These are phyloP conservation scores for Lerista edwardsae DNA, from an alignment of 2,797 vertebrate species.

Conservation along the genomic window DNA sequence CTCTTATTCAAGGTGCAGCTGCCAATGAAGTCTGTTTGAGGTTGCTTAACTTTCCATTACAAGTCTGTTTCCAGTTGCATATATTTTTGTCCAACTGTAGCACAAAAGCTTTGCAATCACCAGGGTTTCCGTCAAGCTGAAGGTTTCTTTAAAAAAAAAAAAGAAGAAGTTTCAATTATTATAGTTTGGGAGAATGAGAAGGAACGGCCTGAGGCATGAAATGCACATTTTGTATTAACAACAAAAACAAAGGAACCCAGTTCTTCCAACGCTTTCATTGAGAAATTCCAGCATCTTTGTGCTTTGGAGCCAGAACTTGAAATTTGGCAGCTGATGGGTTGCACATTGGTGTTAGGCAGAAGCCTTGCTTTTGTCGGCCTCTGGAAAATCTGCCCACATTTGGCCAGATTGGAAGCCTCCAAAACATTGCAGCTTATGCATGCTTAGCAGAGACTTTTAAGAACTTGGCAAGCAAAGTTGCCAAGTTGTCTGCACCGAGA, in stretches of 20 bases:
- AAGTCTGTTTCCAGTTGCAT: not conserved
- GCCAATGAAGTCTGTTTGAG: constrained; percentile 2
- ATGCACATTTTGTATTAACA: not conserved
- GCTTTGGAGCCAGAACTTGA: not conserved
- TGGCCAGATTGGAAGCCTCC: constrained; percentile 36
- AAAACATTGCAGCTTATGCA: constrained; percentile 26
- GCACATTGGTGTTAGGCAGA: constrained; percentile 15
- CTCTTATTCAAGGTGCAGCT: constrained; percentile 6
- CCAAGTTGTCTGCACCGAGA: constrained; percentile 28
- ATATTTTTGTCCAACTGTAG: not conserved
- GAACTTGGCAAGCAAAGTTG: constrained; percentile 35
- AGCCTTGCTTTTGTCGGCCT: constrained; percentile 29
- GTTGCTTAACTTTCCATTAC: constrained; percentile 22
- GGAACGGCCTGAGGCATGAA: not conserved
- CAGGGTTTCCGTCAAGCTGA: not conserved
- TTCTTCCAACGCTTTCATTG: constrained; percentile 7
- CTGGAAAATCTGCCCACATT: constrained; percentile 34
- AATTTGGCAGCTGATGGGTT: constrained; percentile 23
- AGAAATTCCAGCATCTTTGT: constrained; percentile 10
- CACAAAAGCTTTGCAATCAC: not conserved
- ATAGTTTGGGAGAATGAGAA: not conserved
- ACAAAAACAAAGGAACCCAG: not conserved
- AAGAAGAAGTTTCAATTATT: not conserved
- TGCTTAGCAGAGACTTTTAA: constrained; percentile 39
- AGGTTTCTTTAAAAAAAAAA: too few relatives aligned